phyloP scores from a whole-genome alignment of 2,888 invertebrate species.

The Abrostola triplasia region DNA sequence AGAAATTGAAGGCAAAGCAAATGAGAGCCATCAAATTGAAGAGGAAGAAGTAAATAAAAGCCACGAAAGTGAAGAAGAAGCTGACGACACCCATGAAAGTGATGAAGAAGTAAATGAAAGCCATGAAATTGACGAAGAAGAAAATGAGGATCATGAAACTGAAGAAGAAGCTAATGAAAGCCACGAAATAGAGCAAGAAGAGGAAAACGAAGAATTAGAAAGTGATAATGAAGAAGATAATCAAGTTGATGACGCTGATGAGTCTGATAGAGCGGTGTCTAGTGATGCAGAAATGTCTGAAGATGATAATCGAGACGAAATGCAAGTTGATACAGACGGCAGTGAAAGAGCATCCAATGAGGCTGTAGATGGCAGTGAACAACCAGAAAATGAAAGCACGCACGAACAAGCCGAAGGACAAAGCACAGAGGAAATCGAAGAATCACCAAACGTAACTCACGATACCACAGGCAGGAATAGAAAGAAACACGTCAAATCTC shows the following conservation, averaged over 20 bases:
- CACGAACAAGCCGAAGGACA: conserved; percentile 29
- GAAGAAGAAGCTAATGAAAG: conserved; percentile 32
- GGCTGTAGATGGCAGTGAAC: conserved; percentile 14
- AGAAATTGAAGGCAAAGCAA: conserved; percentile 20
- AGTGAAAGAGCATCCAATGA: conserved; percentile 26
- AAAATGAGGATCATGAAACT: conserved; percentile 32
- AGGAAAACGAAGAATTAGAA: conserved; percentile 25
- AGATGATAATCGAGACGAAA: conserved; percentile 37
- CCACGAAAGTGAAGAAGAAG: conserved; percentile 22
- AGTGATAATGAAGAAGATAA: conserved; percentile 41
- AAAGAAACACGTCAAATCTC: conserved; percentile 62
- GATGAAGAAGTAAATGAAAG: conserved; percentile 25
- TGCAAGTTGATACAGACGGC: conserved; percentile 40
- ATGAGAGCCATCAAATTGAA: conserved; percentile 40
- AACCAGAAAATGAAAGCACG: conserved; percentile 10
- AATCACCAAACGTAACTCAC: conserved; percentile 61
- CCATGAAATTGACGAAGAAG: conserved; percentile 16
- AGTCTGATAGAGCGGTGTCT: conserved; percentile 33
- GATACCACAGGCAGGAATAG: conserved; percentile 68
- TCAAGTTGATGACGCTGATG: conserved; percentile 41
- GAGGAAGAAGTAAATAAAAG: conserved; percentile 23
- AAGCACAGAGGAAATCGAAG: conserved; percentile 42
- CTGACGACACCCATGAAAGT: conserved; percentile 32
- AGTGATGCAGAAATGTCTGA: conserved; percentile 46
- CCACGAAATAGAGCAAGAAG: conserved; percentile 21